Percentiles rank a stretch among this genome's conserved stretches.
Conservation (phyloP, 2,888 invertebrate species). For the Drosophila anceps region DNA sequence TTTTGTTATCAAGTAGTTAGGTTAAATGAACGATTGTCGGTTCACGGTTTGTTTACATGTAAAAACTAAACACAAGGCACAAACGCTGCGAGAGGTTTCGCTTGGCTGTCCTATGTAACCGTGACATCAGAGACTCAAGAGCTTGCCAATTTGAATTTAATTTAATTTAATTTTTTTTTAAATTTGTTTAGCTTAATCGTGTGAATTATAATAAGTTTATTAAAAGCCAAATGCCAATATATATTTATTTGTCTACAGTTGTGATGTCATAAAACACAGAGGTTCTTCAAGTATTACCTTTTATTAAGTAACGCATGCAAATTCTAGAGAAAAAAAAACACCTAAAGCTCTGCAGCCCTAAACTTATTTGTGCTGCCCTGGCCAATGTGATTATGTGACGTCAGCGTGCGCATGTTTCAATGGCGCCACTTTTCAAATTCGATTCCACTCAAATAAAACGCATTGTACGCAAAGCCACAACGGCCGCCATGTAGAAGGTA, state of each 20-base stretch:
- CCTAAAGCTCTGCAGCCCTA: constrained; percentile 16
- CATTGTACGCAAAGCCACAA: constrained; percentile 82
- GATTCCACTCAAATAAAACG: constrained; percentile 61
- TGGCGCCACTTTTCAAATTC: constrained; percentile 27
- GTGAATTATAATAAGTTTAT: background rate
- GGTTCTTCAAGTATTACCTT: background rate
- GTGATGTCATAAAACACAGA: background rate
- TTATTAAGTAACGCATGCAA: constrained; percentile 11
- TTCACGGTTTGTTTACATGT: constrained; percentile 6
- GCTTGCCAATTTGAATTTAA: too few species aligned
- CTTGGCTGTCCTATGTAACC: too few species aligned
- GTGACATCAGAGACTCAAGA: too few species aligned
- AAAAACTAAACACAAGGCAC: too few species aligned
- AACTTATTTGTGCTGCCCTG: constrained; percentile 10
- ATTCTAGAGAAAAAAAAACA: constrained; percentile 14
- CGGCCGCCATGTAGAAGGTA: constrained; percentile 86
- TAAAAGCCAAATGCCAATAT: background rate
- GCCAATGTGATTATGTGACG: constrained; percentile 10
- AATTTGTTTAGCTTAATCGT: background rate
- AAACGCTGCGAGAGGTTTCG: too few species aligned
- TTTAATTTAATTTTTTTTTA: too few species aligned
- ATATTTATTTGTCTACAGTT: background rate
- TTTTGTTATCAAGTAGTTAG: background rate
- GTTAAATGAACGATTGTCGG: background rate
- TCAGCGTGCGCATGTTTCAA: background rate